A percentile compares a stretch with the other conserved stretches of the same genome.
Conservation (phyloP, 1,140 invertebrate species). For the Drosophila jambulina region DNA sequence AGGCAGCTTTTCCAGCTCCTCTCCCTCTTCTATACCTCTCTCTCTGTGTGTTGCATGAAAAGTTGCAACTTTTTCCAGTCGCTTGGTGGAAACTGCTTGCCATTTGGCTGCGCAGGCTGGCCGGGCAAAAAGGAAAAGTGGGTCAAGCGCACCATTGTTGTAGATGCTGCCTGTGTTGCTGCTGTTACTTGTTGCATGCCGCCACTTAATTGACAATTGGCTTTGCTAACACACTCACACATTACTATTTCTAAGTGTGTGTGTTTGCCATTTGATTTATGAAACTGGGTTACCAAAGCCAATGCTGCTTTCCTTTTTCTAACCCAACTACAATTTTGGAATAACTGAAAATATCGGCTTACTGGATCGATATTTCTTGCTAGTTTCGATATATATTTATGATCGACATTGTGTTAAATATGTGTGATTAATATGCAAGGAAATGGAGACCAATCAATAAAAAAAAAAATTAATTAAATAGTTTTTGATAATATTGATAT, state of each 20-base stretch:
- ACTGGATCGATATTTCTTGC: too few relatives aligned
- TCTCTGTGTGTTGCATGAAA: conserved; percentile 71
- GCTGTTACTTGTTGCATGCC: conserved; percentile 75
- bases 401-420: too few relatives aligned
- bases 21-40: not conserved
- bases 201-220: conserved; percentile 61
- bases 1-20: conserved; percentile 41
- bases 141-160: conserved; percentile 83
- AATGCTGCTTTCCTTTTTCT: conserved; percentile 57
- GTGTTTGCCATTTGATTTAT: conserved; percentile 59
- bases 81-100: conserved; percentile 76
- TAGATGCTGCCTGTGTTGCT: conserved; percentile 38
- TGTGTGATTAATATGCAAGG: too few relatives aligned
- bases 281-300: conserved; percentile 53
- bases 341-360: not conserved
- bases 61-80: conserved; percentile 79
- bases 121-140: conserved; percentile 80
- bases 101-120: conserved; percentile 50
- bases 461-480: too few relatives aligned
- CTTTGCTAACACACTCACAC: conserved; percentile 31
- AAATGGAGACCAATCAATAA: too few relatives aligned
- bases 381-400: too few relatives aligned
- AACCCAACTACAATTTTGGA: not conserved
- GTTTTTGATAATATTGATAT: too few relatives aligned
- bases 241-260: conserved; percentile 1